These are phyloP conservation scores for Drosophila tani DNA, from an alignment of 1,140 invertebrate genomes.

Conservation along the genomic window DNA sequence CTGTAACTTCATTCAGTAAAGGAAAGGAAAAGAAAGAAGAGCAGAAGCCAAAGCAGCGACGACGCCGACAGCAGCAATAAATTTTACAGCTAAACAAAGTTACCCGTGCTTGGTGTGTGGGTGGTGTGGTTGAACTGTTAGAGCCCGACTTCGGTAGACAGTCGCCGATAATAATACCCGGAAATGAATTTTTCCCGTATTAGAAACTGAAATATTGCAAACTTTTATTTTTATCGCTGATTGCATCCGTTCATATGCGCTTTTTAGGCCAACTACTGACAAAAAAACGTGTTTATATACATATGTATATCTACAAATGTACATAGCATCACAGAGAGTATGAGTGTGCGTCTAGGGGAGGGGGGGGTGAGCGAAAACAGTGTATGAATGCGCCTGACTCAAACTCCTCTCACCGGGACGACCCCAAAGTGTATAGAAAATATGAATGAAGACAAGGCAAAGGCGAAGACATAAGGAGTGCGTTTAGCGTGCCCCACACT, in stretches of 20 bases:
- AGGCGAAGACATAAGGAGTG: conserved; percentile 26
- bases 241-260: conserved; percentile 42
- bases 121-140: conserved; percentile 25
- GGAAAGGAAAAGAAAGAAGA: conserved; percentile 36
- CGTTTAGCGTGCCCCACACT: conserved; percentile 42
- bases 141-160: conserved; percentile 38
- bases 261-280: conserved; percentile 46
- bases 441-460: conserved; percentile 73
- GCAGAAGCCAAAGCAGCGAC: conserved; percentile 43
- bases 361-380: conserved; percentile 21
- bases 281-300: conserved; percentile 65
- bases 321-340: conserved; percentile 38
- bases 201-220: conserved; percentile 61
- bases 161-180: conserved; percentile 51
- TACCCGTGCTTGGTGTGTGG: conserved; percentile 26
- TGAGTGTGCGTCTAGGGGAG: conserved; percentile 23
- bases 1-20: conserved; percentile 76
- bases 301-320: conserved; percentile 10
- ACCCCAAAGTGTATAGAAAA: conserved; percentile 76
- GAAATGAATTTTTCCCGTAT: conserved; percentile 75
- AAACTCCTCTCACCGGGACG: conserved; percentile 58
- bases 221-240: conserved; percentile 54
- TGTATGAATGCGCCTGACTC: conserved; percentile 69
- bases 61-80: conserved; percentile 47
- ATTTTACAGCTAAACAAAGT: conserved; percentile 77